Evolutionary conservation across 2,113 vertebrate species (phyloP).

Genomic region (Gallinago jamesoni): DNA sequence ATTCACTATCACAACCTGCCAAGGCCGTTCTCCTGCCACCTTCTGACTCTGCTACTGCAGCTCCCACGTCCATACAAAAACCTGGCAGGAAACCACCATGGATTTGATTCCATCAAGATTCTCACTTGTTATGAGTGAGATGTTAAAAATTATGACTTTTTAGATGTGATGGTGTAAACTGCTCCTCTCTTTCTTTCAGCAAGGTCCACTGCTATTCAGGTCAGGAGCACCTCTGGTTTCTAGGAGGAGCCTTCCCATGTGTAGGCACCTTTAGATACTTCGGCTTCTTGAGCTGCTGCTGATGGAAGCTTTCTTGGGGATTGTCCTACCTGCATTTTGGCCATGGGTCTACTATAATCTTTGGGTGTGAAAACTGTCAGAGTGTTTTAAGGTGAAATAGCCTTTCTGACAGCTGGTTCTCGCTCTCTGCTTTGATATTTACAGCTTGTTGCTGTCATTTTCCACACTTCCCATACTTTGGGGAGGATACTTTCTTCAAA

Average conservation of each 20-base stretch:
- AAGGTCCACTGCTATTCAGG: background rate
- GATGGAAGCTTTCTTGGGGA: background rate
- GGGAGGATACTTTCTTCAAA: background rate
- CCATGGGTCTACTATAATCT: background rate
- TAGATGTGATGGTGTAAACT: background rate
- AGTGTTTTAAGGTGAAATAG: background rate
- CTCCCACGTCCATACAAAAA: background rate
- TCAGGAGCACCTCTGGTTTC: background rate
- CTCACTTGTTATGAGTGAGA: background rate
- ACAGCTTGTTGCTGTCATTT: background rate
- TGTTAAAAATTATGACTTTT: background rate
- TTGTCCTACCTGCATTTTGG: background rate
- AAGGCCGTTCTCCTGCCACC: fast-evolving
- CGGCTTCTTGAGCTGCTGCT: background rate
- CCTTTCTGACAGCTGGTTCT: background rate
- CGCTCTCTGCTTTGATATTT: background rate
- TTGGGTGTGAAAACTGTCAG: background rate
- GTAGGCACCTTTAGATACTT: background rate
- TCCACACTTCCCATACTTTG: background rate
- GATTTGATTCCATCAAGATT: background rate
- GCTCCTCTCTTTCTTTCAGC: background rate
- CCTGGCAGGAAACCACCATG: background rate
- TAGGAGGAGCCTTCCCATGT: background rate
- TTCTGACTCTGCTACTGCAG: background rate
- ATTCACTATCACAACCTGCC: background rate